Evolutionary conservation across 2,888 invertebrate species (phyloP).

Genomic region (Antheraea yamamai): DNA sequence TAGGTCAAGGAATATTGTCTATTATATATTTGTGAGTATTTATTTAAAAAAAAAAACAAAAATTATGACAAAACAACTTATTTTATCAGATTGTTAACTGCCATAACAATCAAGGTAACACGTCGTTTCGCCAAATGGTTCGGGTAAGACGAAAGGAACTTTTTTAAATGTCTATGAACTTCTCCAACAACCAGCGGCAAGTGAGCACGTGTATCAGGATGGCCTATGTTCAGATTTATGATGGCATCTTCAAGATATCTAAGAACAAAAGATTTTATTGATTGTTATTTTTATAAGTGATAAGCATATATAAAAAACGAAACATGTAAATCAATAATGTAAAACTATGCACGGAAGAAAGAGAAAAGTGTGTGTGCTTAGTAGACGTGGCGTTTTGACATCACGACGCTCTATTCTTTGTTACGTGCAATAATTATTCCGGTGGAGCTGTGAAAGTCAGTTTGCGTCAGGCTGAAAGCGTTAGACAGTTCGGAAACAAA

Average conservation of each 20-base stretch:
- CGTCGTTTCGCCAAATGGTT: slow-evolving; percentile 84
- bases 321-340: too few relatives aligned
- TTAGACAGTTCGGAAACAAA: too few relatives aligned
- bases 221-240: slow-evolving; percentile 86
- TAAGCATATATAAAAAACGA: neutral
- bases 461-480: too few relatives aligned
- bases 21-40: neutral
- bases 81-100: slow-evolving; percentile 66
- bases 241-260: slow-evolving; percentile 95
- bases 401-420: too few relatives aligned
- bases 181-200: slow-evolving; percentile 89
- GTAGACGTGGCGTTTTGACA: too few relatives aligned
- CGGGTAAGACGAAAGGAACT: slow-evolving; percentile 81
- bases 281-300: neutral
- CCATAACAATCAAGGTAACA: slow-evolving; percentile 87
- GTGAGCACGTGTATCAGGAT: slow-evolving; percentile 89
- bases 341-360: too few relatives aligned
- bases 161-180: slow-evolving; percentile 84
- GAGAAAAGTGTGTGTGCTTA: too few relatives aligned
- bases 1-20: neutral
- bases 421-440: too few relatives aligned
- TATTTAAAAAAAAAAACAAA: neutral
- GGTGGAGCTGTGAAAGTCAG: too few relatives aligned
- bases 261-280: slow-evolving; percentile 34
- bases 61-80: slow-evolving; percentile 26